Conservation (phyloP, 2,797 vertebrate species). For the Pipistrellus pygmaeus region DNA sequence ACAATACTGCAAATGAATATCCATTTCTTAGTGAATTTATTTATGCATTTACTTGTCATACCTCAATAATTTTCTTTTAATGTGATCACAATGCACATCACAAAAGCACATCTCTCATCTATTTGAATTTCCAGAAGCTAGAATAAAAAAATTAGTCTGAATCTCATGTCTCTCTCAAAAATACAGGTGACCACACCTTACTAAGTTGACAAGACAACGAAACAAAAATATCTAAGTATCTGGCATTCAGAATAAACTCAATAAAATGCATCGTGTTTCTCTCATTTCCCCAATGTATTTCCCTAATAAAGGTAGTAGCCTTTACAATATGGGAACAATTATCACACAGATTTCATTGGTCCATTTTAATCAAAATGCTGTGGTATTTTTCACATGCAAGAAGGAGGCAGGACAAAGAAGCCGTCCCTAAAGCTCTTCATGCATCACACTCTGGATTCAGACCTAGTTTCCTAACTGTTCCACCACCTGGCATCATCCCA, state of each 20-base stretch:
- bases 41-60: conserved; percentile 36
- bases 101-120: conserved; percentile 6
- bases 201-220: background rate
- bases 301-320: background rate
- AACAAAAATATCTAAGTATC: background rate
- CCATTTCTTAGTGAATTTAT: conserved; percentile 21
- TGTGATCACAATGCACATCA: background rate
- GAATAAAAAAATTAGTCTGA: conserved; percentile 41
- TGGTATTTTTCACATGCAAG: background rate
- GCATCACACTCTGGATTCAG: conserved; percentile 29
- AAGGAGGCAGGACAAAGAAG: conserved; percentile 61
- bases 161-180: conserved; percentile 1
- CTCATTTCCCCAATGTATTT: background rate
- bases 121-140: conserved; percentile 41
- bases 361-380: conserved; percentile 15
- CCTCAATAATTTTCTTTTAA: conserved; percentile 46
- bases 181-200: background rate
- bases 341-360: background rate
- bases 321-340: background rate
- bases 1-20: conserved; percentile 43
- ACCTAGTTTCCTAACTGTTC: conserved; percentile 61
- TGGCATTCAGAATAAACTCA: background rate
- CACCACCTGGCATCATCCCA: conserved; percentile 58
- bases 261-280: background rate
- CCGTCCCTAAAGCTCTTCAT: conserved; percentile 14